These are phyloP conservation scores for Hexactinellida sp. DNA, from an alignment of 37 sponge, comb jelly and placozoan species.

Conservation along the genomic window DNA sequence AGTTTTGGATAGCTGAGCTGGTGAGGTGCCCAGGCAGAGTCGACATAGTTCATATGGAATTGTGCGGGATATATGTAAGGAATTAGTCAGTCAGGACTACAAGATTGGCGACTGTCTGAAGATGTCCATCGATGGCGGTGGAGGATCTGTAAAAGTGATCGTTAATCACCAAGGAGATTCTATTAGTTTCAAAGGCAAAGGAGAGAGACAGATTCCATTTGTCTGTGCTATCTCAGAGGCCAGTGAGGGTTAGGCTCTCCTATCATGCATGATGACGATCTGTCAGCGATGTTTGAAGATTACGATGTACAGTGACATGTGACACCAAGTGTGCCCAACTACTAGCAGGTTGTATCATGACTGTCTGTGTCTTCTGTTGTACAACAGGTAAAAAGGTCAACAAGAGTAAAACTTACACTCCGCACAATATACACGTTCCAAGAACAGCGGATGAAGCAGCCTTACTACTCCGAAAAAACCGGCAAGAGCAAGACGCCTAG, in stretches of 20 bases:
- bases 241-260: background rate
- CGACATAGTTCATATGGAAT: background rate
- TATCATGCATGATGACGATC: conserved; percentile 12
- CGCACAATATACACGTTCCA: background rate
- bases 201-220: conserved; percentile 9
- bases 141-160: background rate
- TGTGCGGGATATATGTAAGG: background rate
- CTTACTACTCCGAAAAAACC: background rate
- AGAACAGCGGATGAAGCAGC: background rate
- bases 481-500: background rate
- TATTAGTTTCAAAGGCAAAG: conserved; percentile 2
- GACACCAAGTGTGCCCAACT: background rate
- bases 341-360: background rate
- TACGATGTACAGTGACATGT: background rate
- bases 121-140: background rate
- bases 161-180: background rate
- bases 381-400: background rate
- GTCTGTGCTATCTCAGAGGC: background rate
- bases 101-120: conserved; percentile 7
- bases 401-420: background rate
- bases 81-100: conserved; percentile 12
- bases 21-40: background rate
- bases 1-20: conserved; percentile 9
- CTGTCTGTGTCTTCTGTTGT: background rate
- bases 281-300: background rate